Percentiles rank a stretch among this genome's conserved stretches.
These are phyloP conservation scores for Hetaerina titia DNA, from an alignment of 2,888 invertebrate genomes.

Conservation along the genomic window DNA sequence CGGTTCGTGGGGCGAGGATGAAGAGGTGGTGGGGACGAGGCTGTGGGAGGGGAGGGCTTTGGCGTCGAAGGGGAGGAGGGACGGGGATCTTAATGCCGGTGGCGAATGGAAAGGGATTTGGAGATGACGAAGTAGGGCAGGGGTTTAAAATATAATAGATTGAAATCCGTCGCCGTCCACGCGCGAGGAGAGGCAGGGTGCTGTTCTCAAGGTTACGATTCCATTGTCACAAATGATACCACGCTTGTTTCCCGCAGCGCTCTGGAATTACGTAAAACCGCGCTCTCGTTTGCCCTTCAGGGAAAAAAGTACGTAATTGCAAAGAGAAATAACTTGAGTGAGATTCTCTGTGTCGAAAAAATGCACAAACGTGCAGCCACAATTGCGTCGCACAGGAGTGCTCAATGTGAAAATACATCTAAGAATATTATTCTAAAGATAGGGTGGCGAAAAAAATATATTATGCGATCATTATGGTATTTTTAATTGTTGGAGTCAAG, in stretches of 20 bases:
- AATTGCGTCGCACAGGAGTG: background rate
- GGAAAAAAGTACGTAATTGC: background rate
- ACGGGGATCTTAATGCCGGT: background rate
- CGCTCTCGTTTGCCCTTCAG: background rate
- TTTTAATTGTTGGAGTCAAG: too few species aligned
- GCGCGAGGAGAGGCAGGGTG: background rate
- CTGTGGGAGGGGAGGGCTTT: background rate
- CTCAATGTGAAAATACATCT: background rate
- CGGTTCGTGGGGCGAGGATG: background rate
- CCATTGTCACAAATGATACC: conserved; percentile 48
- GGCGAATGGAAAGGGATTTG: background rate
- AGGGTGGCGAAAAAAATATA: background rate
- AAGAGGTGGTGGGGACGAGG: background rate
- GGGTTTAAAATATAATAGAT: conserved; percentile 48
- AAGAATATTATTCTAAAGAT: background rate
- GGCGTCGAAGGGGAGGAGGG: background rate
- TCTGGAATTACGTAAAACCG: conserved; percentile 34
- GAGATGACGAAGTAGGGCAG: conserved; percentile 42
- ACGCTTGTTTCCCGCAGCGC: background rate
- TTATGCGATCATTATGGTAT: too few species aligned
- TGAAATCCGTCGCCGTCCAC: conserved; percentile 18
- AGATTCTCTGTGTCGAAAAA: background rate
- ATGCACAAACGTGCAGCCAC: background rate
- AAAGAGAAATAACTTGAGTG: background rate
- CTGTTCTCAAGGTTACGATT: background rate